Evolutionary conservation across 2,888 invertebrate genomes (phyloP).

Genomic region (Chrysodeixis includens): DNA sequence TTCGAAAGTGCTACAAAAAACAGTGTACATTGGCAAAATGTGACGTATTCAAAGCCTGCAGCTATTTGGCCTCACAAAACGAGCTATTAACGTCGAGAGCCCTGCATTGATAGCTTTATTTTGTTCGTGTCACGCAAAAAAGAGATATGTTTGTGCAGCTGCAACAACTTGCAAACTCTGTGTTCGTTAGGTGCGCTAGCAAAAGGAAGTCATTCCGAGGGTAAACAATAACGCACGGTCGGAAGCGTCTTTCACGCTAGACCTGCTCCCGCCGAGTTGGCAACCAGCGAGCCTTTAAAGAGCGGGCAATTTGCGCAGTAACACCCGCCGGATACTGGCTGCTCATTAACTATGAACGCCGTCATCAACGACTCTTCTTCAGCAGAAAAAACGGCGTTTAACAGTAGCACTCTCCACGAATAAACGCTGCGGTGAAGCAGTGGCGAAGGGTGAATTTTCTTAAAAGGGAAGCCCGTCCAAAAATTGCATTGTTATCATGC

Average conservation of each 20-base stretch:
- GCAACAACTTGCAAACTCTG: conserved; percentile 63
- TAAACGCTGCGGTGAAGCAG: conserved; percentile 78
- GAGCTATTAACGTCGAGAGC: conserved; percentile 65
- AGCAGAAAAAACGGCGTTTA: conserved; percentile 84
- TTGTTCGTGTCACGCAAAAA: conserved; percentile 62
- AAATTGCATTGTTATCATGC: no score
- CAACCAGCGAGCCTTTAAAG: conserved; percentile 79
- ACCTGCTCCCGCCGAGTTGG: conserved; percentile 76
- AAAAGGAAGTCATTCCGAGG: conserved; percentile 84
- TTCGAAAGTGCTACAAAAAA: conserved; percentile 13
- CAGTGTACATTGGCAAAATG: conserved; percentile 22
- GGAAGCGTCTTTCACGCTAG: conserved; percentile 83
- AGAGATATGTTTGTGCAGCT: conserved; percentile 67
- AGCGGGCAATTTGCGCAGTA: conserved; percentile 84
- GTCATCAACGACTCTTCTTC: conserved; percentile 87
- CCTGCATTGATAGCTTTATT: conserved; percentile 67
- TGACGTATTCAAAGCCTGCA: conserved; percentile 55
- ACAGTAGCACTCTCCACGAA: conserved; percentile 82
- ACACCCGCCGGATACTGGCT: conserved; percentile 85
- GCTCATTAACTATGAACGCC: conserved; percentile 89
- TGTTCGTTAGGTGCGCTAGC: conserved; percentile 68
- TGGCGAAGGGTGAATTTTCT: no score
- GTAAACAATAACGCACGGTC: conserved; percentile 85
- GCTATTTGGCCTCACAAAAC: conserved; percentile 65
- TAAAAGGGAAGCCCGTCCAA: no score